Evolutionary conservation across 2,797 vertebrate genomes (phyloP).

Genomic region (Myiotriccus ornatus): DNA sequence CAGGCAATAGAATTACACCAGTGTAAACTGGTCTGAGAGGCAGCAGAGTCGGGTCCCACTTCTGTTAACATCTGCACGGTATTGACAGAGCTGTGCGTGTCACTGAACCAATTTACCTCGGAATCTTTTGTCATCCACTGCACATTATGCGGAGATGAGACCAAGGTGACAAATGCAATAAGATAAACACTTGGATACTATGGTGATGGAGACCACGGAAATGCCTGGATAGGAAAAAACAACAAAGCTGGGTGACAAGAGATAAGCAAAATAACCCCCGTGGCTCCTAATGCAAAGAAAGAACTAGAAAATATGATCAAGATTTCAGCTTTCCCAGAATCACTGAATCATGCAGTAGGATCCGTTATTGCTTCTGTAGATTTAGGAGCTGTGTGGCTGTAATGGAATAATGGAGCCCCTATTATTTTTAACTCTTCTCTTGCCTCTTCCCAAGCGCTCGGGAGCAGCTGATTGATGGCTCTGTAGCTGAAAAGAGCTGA

Average conservation of each 20-base stretch:
- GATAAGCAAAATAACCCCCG: conserved; percentile 15
- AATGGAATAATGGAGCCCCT: conserved; percentile 27
- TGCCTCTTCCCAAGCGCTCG: background rate
- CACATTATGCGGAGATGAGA: conserved; percentile 31
- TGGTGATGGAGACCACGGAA: conserved; percentile 31
- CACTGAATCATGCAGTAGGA: conserved; percentile 40
- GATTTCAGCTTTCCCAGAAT: conserved; percentile 32
- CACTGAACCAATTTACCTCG: background rate
- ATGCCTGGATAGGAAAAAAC: background rate
- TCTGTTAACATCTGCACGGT: background rate
- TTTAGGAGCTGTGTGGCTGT: conserved; percentile 7
- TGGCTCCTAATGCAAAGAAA: conserved; percentile 13
- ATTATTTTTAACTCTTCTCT: conserved; percentile 44
- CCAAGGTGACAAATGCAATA: conserved; percentile 51
- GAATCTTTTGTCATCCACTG: conserved; percentile 24
- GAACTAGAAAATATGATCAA: conserved; percentile 1
- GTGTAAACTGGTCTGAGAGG: background rate
- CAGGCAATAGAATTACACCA: background rate
- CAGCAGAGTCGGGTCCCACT: background rate
- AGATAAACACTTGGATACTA: conserved; percentile 27
- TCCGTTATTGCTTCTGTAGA: conserved; percentile 19
- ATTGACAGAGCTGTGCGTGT: background rate
- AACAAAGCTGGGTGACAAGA: background rate
- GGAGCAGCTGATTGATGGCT: background rate
- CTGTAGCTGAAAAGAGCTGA: background rate